Evolutionary conservation across 2,888 invertebrate genomes (phyloP).

Genomic region (Netelia fuscicornis): DNA sequence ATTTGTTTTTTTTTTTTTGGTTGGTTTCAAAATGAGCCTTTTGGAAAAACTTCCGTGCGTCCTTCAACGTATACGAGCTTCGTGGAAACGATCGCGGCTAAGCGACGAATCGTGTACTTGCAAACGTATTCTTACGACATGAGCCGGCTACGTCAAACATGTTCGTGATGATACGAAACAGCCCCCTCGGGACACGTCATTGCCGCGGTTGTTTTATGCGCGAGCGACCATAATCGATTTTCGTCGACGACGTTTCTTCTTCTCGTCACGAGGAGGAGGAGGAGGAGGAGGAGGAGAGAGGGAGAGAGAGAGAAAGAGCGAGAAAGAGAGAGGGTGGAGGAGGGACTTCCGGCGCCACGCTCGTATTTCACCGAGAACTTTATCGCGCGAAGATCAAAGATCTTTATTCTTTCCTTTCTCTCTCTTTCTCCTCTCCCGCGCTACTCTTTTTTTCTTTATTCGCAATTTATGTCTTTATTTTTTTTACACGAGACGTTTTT

Average conservation of each 20-base stretch:
- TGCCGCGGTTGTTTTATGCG: slow-evolving; percentile 10
- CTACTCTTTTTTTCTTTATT: neutral
- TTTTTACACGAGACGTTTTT: neutral
- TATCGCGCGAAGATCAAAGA: slow-evolving; percentile 28
- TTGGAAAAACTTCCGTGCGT: no score
- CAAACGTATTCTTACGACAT: neutral
- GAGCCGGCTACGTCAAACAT: slow-evolving; percentile 33
- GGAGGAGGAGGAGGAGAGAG: no score
- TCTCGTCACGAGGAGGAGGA: neutral
- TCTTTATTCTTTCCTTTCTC: neutral
- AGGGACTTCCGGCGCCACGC: neutral
- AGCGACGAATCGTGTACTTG: no score
- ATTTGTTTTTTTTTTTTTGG: no score
- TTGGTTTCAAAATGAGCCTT: no score
- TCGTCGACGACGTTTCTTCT: neutral
- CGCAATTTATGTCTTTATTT: neutral
- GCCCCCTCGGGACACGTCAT: slow-evolving; percentile 45
- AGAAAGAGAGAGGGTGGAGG: no score
- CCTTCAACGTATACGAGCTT: no score
- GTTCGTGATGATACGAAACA: slow-evolving; percentile 36
- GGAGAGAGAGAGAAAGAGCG: no score
- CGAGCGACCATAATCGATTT: slow-evolving; percentile 8
- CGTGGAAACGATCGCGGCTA: no score
- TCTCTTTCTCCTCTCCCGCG: neutral
- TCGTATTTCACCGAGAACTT: slow-evolving; percentile 10